A percentile compares a stretch with the other conserved stretches of the same genome.
Evolutionary conservation across 2,113 vertebrate genomes (phyloP).

Genomic region (Indri indri): DNA sequence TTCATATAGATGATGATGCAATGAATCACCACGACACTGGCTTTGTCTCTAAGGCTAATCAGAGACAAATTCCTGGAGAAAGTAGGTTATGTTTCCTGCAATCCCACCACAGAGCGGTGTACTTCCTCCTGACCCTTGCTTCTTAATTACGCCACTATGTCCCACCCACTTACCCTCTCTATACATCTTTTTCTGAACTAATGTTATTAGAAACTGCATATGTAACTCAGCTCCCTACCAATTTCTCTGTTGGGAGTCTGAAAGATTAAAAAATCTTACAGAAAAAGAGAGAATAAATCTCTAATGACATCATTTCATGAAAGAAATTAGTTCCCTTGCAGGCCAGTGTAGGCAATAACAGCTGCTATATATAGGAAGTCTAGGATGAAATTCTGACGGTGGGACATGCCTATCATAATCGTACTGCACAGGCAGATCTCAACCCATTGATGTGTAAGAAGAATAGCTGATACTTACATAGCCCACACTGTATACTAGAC

Average conservation of each 20-base stretch:
- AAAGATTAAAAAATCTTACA: not conserved
- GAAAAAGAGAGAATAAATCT: not conserved
- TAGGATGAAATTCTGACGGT: not conserved
- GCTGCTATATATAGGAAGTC: not conserved
- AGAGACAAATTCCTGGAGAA: not conserved
- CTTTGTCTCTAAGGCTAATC: not conserved
- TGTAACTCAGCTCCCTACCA: not conserved
- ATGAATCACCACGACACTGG: not conserved
- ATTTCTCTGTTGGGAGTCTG: not conserved
- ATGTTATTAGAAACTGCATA: not conserved
- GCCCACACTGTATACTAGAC: not conserved
- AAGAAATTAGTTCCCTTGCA: not conserved
- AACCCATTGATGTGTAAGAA: not conserved
- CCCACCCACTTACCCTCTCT: not conserved
- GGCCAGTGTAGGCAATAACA: not conserved
- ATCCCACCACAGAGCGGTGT: not conserved
- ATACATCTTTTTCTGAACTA: not conserved
- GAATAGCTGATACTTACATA: not conserved
- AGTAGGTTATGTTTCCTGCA: not conserved
- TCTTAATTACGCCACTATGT: not conserved
- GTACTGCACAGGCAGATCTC: not conserved
- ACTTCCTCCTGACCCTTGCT: not conserved
- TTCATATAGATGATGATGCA: not conserved
- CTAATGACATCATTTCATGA: conserved; percentile 19
- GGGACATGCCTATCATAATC: not conserved